Base-by-base conservation (phyloP, 2,113 vertebrate species). In the Camelus dromedarius region DNA sequence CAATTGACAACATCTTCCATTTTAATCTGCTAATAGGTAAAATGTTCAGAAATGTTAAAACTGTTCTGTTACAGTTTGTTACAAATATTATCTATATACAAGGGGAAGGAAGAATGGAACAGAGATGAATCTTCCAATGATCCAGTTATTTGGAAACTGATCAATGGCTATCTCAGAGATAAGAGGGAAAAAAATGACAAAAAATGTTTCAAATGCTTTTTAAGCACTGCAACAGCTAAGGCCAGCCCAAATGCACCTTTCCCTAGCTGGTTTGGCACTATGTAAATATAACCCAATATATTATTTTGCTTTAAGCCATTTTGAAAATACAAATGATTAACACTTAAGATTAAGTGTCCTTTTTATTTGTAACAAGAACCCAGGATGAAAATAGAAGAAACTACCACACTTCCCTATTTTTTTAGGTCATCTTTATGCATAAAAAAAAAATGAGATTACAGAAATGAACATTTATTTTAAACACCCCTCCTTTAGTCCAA, bases 1-100 rank as follows among this genome's bases (percentile, higher is more conserved):
- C n/a, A 97, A 84, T 8, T 60, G 70, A 77, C 28, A 64, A 73
- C 42, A 82, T 60, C 73, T 87, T 95, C 60, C 28, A 72, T 85
- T 67, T 56, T 91, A 89, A 92, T 82, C 35, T 77, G 24, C 19
- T 81, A 83, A 67, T 1, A 95, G 56, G 60, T 79, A 92, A 92
- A 83, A 96, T 92, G 48, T 91, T 93, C 58, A 89, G 26, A 96
- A 89, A 81, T 84, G 42, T 62, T 79, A n/a, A 91, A 95, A 89
- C 8, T 72, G 89, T 42, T 95, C 42, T 95, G 38, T 32, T 88
- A 5, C 70, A 84, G 38, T 87, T 72, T 64, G 20, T 88, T 88
- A 92, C 19, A 54, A 93, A 95, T 48, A 91, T 58, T 73, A 81
- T n/a, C 9, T 69, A 56, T n/a, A 50, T 0, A 86, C 20, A 32